Evolutionary conservation across 2,113 vertebrate genomes (phyloP), one percentile per base, ranked within the genome.

Genomic region (Murina feae): DNA sequence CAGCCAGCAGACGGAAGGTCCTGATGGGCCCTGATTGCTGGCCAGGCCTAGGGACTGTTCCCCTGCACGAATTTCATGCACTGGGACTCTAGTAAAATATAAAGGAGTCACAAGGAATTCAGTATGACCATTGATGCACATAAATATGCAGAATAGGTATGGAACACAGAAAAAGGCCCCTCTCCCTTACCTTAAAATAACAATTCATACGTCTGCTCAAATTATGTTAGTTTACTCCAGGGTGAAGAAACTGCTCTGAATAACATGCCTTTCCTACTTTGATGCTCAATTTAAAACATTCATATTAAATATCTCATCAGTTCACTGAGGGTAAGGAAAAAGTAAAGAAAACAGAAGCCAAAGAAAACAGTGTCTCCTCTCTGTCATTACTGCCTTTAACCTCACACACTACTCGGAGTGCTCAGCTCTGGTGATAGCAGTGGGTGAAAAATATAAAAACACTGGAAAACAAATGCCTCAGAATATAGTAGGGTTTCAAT

Each of bases 391-490:
- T 94, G 92, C 79, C 97, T 96, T 95, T 92, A 97, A 95, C 74
- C 85, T 85, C 91, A 76, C 65, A 55, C 88, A 74, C 63, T 69
- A 81, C 80, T 90, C 87, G 21, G 69, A 95, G 90, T 60, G n/a
- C 81, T 96, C 85, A 83, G 96, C 94, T 97, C 95, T 86, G 90
- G 97, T 96, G 92, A 97, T 89, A 71, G 42, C 23, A 95, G 69
- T 63, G 91, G 53, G 60, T 0, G 4, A 72, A 96, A 94, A 97
- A 97, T 78, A 95, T 60, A 96, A 93, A 92, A 90, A 90, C 90
- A 88, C 63, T 74, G 94, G 90, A 85, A 96, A 96, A 95, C 90
- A 96, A 97, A 95, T 92, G 91, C 90, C 79, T 95, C 63, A 63
- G 96, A 90, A 82, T 95, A 96, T 96, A 92, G 92, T 84, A 95